A percentile compares a stretch with the other conserved stretches of the same genome.
These are phyloP conservation scores for Empis livida DNA, from an alignment of 2,888 invertebrate species.

Conservation along the genomic window DNA sequence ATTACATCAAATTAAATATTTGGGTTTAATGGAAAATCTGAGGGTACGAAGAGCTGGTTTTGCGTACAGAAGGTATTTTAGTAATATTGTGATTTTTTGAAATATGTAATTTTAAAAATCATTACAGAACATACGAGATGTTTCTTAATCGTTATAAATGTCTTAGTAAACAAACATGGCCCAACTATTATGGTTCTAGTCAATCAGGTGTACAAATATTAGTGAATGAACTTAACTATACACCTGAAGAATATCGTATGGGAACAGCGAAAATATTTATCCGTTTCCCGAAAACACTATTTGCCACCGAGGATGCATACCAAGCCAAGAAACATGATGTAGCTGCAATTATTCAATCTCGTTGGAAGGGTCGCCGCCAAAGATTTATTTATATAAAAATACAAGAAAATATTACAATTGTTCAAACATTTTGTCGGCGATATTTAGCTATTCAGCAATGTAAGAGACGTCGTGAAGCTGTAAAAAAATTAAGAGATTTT, in stretches of 20 bases:
- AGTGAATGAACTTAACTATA: slow-evolving; percentile 55
- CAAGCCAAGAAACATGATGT: slow-evolving; percentile 76
- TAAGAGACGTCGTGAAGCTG: slow-evolving; percentile 56
- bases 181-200: slow-evolving; percentile 55
- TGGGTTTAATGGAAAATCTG: slow-evolving; percentile 88
- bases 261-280: slow-evolving; percentile 90
- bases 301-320: slow-evolving; percentile 82
- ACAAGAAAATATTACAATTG: slow-evolving; percentile 49
- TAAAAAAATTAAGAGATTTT: slow-evolving; percentile 55
- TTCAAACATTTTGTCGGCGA: slow-evolving; percentile 66
- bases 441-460: slow-evolving; percentile 57
- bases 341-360: slow-evolving; percentile 72
- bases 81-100: background rate
- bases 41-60: slow-evolving; percentile 85
- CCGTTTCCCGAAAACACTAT: slow-evolving; percentile 76
- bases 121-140: slow-evolving; percentile 64
- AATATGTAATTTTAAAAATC: background rate
- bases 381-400: slow-evolving; percentile 56
- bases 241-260: slow-evolving; percentile 67
- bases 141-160: slow-evolving; percentile 85
- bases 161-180: slow-evolving; percentile 76
- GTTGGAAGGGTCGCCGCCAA: slow-evolving; percentile 64
- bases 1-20: slow-evolving; percentile 80
- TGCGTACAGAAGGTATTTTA: slow-evolving; percentile 52
- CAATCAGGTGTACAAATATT: slow-evolving; percentile 69